These are phyloP conservation scores for Pampusana beccarii DNA, from an alignment of 2,113 vertebrate species.

Conservation along the genomic window DNA sequence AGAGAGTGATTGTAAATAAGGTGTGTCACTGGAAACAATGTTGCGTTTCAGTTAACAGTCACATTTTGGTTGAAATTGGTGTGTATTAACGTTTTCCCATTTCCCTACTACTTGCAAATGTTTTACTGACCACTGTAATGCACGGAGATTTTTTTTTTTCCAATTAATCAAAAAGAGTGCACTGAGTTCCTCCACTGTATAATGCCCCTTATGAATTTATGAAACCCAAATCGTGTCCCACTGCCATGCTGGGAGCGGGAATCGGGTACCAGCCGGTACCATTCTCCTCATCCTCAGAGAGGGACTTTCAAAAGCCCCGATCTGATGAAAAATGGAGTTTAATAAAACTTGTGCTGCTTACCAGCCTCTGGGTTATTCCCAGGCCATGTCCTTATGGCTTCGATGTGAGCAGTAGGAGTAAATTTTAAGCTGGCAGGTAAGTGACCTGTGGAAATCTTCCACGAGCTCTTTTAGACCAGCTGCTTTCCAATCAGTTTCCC, in stretches of 20 bases:
- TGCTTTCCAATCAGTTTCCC: not conserved
- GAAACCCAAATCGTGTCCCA: not conserved
- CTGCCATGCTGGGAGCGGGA: accelerated
- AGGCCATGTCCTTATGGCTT: not conserved
- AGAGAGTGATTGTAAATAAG: not conserved
- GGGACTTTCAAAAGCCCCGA: not conserved
- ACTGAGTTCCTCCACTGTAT: not conserved
- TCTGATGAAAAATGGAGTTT: not conserved
- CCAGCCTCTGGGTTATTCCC: not conserved
- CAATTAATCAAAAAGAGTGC: not conserved
- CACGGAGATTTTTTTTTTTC: not conserved
- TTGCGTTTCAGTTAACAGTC: not conserved
- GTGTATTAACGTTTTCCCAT: not conserved
- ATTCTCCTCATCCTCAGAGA: accelerated
- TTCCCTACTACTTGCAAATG: not conserved
- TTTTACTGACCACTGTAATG: not conserved
- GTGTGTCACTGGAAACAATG: not conserved
- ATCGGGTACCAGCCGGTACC: accelerated
- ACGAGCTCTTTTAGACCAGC: not conserved
- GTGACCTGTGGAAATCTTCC: not conserved
- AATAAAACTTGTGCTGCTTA: not conserved
- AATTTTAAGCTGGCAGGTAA: not conserved
- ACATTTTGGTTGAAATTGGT: not conserved
- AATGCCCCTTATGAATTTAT: not conserved
- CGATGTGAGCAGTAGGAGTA: not conserved